A percentile compares a stretch with the other conserved stretches of the same genome.
These are phyloP conservation scores for Epistrophe eligans DNA, from an alignment of 2,888 invertebrate genomes.

Conservation along the genomic window DNA sequence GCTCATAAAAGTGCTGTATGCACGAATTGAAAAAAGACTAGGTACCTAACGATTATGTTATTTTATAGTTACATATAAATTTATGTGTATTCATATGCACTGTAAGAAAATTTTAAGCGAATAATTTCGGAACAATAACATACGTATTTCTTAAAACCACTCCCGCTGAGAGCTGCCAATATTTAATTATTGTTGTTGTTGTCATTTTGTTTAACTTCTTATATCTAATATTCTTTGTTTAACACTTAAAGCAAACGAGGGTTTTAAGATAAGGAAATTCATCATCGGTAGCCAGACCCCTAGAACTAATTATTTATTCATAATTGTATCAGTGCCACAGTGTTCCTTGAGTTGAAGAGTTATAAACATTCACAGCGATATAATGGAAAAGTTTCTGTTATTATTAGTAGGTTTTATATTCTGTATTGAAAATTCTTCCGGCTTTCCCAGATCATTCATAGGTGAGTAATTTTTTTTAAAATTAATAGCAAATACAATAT, in stretches of 20 bases:
- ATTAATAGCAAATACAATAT: not conserved
- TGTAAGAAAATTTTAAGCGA: too few relatives aligned
- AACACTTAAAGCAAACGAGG: not conserved
- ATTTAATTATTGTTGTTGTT: slow-evolving; percentile 13
- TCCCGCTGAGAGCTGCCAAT: slow-evolving; percentile 6
- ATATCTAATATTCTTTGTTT: not conserved
- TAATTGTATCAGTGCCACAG: slow-evolving; percentile 10
- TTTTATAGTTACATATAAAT: too few relatives aligned
- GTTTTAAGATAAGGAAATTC: slow-evolving; percentile 48
- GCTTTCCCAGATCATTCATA: slow-evolving; percentile 10
- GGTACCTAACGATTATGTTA: too few relatives aligned
- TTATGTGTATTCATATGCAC: too few relatives aligned
- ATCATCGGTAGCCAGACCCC: not conserved
- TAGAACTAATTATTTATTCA: not conserved
- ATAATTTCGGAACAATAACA: too few relatives aligned
- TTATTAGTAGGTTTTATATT: slow-evolving; percentile 13
- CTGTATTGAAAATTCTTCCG: not conserved
- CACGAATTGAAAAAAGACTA: too few relatives aligned
- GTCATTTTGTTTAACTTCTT: not conserved
- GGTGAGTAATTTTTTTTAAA: slow-evolving; percentile 32
- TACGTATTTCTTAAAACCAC: too few relatives aligned
- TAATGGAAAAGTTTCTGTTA: slow-evolving; percentile 33
- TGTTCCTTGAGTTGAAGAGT: not conserved
- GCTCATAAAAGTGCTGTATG: too few relatives aligned
- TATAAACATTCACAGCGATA: not conserved